Conservation (phyloP, 2,888 invertebrate genomes). For the Cephus sareptanus region DNA sequence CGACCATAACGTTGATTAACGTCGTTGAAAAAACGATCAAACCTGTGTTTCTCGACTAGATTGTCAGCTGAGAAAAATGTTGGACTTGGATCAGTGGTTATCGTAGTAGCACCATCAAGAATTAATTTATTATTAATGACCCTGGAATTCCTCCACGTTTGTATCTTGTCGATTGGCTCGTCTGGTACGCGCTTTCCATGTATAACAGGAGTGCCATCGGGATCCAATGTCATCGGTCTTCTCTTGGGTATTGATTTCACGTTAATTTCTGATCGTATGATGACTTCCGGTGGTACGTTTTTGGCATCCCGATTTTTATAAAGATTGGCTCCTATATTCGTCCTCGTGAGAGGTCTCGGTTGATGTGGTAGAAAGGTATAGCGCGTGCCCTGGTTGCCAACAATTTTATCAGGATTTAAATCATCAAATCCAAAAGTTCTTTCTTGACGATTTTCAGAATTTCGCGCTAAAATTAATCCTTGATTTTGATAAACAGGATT, state of each 20-base stretch:
- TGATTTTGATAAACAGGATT: constrained; percentile 20
- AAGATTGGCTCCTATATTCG: constrained; percentile 57
- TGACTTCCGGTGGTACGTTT: constrained; percentile 76
- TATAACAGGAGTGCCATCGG: constrained; percentile 83
- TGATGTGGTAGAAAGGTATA: constrained; percentile 51
- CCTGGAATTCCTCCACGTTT: constrained; percentile 88
- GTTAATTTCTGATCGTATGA: constrained; percentile 73
- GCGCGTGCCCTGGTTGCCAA: constrained; percentile 18
- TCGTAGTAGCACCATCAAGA: constrained; percentile 76
- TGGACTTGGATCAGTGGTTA: constrained; percentile 70
- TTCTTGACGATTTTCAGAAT: constrained; percentile 37
- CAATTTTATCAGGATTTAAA: constrained; percentile 14
- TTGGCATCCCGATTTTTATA: constrained; percentile 66
- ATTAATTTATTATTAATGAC: constrained; percentile 86
- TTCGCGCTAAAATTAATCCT: constrained; percentile 34
- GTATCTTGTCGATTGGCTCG: constrained; percentile 80
- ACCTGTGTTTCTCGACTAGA: constrained; percentile 38
- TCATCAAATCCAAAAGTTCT: constrained; percentile 27
- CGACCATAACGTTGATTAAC: constrained; percentile 58
- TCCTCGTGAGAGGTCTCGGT: constrained; percentile 44
- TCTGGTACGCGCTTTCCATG: constrained; percentile 87
- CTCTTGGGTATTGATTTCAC: constrained; percentile 70
- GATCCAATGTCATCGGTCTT: constrained; percentile 74
- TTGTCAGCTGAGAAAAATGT: constrained; percentile 31
- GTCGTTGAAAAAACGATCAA: constrained; percentile 57